These are phyloP conservation scores for Sphaeridia pumilis DNA, from an alignment of 2,888 invertebrate genomes.

Conservation along the genomic window DNA sequence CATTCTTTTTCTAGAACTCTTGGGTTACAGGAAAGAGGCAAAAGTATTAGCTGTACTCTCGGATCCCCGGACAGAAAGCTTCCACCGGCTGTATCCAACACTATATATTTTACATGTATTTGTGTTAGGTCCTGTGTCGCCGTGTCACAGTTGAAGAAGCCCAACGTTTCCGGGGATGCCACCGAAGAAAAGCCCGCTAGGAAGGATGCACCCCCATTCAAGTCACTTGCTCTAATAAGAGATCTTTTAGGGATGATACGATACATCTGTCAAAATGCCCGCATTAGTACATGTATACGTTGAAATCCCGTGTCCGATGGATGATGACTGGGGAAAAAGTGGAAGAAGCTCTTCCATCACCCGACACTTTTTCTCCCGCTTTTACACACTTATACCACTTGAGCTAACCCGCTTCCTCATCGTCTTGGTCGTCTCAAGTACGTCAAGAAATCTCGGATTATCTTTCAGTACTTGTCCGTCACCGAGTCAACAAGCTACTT, in stretches of 20 bases:
- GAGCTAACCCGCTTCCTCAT: not conserved
- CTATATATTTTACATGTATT: too few relatives aligned
- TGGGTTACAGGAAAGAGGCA: not conserved
- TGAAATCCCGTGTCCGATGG: too few relatives aligned
- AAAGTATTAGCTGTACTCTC: not conserved
- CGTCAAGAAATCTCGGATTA: constrained; percentile 8
- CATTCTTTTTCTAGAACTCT: not conserved
- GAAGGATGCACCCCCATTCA: too few relatives aligned
- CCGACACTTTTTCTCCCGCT: constrained; percentile 14
- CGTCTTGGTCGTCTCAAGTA: constrained; percentile 1
- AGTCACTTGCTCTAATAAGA: too few relatives aligned
- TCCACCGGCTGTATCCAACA: constrained; percentile 1
- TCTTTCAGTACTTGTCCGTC: constrained; percentile 16
- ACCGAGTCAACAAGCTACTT: not conserved
- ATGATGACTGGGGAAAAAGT: too few relatives aligned
- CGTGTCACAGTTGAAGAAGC: too few relatives aligned
- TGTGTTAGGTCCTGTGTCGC: too few relatives aligned
- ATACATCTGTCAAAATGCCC: constrained; percentile 29
- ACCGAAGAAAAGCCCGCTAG: too few relatives aligned
- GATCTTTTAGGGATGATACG: constrained; percentile 17
- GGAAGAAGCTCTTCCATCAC: constrained; percentile 10
- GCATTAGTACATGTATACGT: too few relatives aligned
- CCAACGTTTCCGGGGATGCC: too few relatives aligned
- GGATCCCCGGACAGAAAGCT: not conserved
- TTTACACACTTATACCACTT: not conserved